A percentile compares a stretch with the other conserved stretches of the same genome.
These are phyloP conservation scores for Carcina quercana DNA, from an alignment of 2,888 invertebrate genomes.

Conservation along the genomic window DNA sequence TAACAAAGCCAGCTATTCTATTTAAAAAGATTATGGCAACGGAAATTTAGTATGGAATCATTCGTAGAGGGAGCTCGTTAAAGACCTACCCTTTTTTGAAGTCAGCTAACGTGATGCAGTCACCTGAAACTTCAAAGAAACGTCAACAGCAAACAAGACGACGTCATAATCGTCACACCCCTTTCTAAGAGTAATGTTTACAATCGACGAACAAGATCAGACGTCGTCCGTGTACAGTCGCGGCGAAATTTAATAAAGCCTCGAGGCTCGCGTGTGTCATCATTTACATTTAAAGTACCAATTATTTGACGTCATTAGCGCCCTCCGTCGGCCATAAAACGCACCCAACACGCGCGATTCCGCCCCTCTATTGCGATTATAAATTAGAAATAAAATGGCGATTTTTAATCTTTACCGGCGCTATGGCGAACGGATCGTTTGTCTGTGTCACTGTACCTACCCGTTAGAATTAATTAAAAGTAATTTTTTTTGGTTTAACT, in stretches of 20 bases:
- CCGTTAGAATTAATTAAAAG: conserved; percentile 11
- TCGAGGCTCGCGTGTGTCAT: conserved; percentile 54
- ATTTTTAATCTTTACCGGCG: conserved; percentile 52
- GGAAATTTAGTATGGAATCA: too few species aligned
- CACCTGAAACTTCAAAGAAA: too few species aligned
- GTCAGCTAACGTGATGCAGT: too few species aligned
- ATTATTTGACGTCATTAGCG: conserved; percentile 73
- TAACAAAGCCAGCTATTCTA: too few species aligned
- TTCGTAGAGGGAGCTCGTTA: too few species aligned
- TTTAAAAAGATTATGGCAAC: too few species aligned
- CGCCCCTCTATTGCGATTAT: conserved; percentile 51
- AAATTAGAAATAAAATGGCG: conserved; percentile 63
- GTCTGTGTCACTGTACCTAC: conserved; percentile 20
- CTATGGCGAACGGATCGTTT: conserved; percentile 24
- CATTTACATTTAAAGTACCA: conserved; percentile 74
- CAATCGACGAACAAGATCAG: conserved; percentile 11
- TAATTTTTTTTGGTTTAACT: too few species aligned
- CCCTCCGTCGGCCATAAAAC: conserved; percentile 66
- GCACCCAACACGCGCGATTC: conserved; percentile 60
- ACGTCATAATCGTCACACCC: too few species aligned
- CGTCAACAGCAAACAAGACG: too few species aligned
- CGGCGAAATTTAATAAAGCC: conserved; percentile 64
- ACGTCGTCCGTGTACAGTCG: conserved; percentile 28
- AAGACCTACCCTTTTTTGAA: too few species aligned
- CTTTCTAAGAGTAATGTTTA: too few species aligned